Percentiles rank a stretch among this genome's conserved stretches.
Evolutionary conservation across 2,888 invertebrate species (phyloP).

Genomic region (Biston betularia): DNA sequence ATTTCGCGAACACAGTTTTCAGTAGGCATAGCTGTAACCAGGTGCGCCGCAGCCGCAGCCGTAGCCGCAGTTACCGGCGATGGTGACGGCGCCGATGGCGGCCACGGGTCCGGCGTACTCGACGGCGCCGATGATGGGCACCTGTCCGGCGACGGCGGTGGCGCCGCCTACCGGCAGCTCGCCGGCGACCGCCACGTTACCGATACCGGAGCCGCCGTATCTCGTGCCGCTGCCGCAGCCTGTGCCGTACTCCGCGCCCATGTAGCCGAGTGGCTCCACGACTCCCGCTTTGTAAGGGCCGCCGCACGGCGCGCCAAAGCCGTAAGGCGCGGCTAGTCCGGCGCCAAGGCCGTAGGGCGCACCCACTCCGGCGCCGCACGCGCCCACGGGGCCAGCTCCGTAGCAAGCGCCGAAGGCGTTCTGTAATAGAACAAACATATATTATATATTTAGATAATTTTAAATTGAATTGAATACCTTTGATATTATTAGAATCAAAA

Average conservation of each 20-base stretch:
- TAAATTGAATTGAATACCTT: no score
- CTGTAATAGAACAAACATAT: no score
- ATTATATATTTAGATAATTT: no score
- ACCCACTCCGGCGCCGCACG: neutral
- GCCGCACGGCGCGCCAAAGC: neutral
- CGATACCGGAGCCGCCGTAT: constrained; percentile 10
- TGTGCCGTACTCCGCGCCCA: constrained; percentile 19
- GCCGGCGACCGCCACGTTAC: constrained; percentile 39
- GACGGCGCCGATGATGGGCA: constrained; percentile 47
- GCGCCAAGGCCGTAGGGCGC: neutral
- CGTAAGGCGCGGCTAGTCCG: neutral
- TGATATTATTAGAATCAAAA: no score
- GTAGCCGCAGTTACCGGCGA: constrained; percentile 44
- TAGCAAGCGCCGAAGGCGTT: no score
- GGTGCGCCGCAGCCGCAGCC: constrained; percentile 16
- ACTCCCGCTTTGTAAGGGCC: neutral
- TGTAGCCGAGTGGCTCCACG: neutral
- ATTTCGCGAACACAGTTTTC: neutral
- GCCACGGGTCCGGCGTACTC: constrained; percentile 43
- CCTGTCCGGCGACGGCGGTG: constrained; percentile 34
- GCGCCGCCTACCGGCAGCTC: constrained; percentile 34
- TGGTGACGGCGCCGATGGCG: constrained; percentile 44
- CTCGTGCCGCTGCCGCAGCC: neutral
- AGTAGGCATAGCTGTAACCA: constrained; percentile 38
- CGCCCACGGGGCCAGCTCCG: no score